These are phyloP conservation scores for Magallana ariakensis DNA, from an alignment of 1,140 invertebrate species.

Conservation along the genomic window DNA sequence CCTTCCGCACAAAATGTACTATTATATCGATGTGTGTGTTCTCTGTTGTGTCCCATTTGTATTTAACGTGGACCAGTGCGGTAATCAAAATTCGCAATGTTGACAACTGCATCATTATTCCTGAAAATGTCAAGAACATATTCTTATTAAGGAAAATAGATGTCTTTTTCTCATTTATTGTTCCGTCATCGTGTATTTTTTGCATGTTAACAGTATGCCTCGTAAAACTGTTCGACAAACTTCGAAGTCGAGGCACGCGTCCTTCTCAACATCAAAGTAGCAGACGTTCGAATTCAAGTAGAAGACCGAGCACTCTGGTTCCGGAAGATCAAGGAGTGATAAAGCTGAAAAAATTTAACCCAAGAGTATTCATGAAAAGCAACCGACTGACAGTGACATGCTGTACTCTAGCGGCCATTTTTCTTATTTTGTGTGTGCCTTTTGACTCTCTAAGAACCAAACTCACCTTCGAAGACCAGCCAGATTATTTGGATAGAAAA, in stretches of 20 bases:
- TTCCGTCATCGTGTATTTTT: slow-evolving; percentile 47
- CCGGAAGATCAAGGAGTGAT: slow-evolving; percentile 44
- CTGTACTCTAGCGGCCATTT: slow-evolving; percentile 48
- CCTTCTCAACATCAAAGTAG: background rate
- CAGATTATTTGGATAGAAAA: background rate
- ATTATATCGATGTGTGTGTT: slow-evolving; percentile 58
- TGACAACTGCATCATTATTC: slow-evolving; percentile 61
- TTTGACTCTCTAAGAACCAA: slow-evolving; percentile 58
- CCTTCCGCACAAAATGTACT: slow-evolving; percentile 63
- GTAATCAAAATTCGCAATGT: slow-evolving; percentile 44
- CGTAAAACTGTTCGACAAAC: background rate
- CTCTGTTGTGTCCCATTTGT: slow-evolving; percentile 62
- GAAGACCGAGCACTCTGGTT: slow-evolving; percentile 47
- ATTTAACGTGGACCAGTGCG: slow-evolving; percentile 64
- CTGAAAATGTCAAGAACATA: slow-evolving; percentile 61
- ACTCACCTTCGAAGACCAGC: slow-evolving; percentile 46
- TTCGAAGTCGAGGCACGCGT: background rate
- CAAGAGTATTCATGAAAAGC: slow-evolving; percentile 52
- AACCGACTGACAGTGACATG: slow-evolving; percentile 48
- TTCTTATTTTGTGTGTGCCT: slow-evolving; percentile 59
- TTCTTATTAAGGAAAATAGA: slow-evolving; percentile 62
- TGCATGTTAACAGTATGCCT: slow-evolving; percentile 37
- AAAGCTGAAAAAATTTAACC: slow-evolving; percentile 45
- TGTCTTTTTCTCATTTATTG: slow-evolving; percentile 59
- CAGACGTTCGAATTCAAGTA: slow-evolving; percentile 43